Percentiles rank a stretch among this genome's conserved stretches.
phyloP scores from a whole-genome alignment of 2,113 vertebrate genomes.

The Setophaga petechia region DNA sequence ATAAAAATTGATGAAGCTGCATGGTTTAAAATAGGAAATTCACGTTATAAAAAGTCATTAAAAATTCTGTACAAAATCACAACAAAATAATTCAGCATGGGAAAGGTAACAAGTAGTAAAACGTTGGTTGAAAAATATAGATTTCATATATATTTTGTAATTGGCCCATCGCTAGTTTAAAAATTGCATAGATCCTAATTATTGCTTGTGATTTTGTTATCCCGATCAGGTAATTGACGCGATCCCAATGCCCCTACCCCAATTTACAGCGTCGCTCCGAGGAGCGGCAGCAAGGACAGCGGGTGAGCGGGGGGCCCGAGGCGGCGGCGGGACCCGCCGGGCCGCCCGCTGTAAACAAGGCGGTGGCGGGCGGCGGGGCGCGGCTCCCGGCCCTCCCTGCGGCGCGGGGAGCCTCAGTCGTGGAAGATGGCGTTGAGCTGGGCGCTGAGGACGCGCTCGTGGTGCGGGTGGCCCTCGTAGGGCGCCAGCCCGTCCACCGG shows the following conservation, averaged over 20 bases:
- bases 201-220: conserved; percentile 90
- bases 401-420: conserved; percentile 76
- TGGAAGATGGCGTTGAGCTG: conserved; percentile 98
- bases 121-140: conserved; percentile 93
- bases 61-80: conserved; percentile 96
- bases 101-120: conserved; percentile 90
- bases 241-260: conserved; percentile 75
- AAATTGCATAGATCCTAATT: conserved; percentile 99
- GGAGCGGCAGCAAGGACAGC: not conserved
- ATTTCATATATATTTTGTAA: conserved; percentile 88
- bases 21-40: conserved; percentile 89
- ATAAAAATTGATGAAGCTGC: conserved; percentile 91
- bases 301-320: conserved; percentile 6
- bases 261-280: conserved; percentile 60
- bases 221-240: conserved; percentile 81
- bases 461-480: conserved; percentile 92
- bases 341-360: conserved; percentile 75
- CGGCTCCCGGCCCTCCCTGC: conserved; percentile 7
- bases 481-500: conserved; percentile 90
- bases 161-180: conserved; percentile 89
- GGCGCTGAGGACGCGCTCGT: conserved; percentile 93
- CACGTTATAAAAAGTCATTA: conserved; percentile 92
- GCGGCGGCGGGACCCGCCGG: conserved; percentile 65
- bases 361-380: conserved; percentile 64
- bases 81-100: conserved; percentile 92